Percentiles rank a stretch among this genome's conserved stretches.
Evolutionary conservation across 1,140 invertebrate genomes (phyloP).

Genomic region (Lasioglossum albipes): DNA sequence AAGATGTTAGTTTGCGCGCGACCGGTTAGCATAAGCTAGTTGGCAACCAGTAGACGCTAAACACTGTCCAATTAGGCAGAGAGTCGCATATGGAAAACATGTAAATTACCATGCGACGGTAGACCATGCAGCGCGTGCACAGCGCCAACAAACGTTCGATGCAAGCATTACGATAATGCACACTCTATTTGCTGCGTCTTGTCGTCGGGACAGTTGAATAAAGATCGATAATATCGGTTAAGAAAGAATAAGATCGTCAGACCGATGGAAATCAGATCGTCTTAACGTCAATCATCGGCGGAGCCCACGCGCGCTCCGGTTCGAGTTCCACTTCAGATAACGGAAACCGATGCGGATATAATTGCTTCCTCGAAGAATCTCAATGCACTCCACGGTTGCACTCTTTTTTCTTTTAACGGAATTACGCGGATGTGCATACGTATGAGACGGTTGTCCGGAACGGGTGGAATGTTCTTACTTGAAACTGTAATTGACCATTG

Average conservation of each 20-base stretch:
- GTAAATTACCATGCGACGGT: conserved; percentile 6
- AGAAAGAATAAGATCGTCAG: not conserved
- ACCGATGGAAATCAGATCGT: not conserved
- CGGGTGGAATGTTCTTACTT: not conserved
- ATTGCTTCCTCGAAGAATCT: not conserved
- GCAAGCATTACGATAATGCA: not conserved
- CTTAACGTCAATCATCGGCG: not conserved
- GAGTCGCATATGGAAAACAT: not conserved
- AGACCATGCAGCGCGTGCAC: not conserved
- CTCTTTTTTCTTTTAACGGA: not conserved
- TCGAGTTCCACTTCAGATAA: not conserved
- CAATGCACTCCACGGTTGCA: not conserved
- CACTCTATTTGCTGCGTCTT: not conserved
- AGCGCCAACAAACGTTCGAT: not conserved
- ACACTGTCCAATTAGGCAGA: not conserved
- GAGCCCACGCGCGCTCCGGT: not conserved
- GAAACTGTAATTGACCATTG: not conserved
- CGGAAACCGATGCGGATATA: not conserved
- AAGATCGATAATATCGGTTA: not conserved
- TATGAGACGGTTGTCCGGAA: not conserved
- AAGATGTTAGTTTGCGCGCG: too few species aligned
- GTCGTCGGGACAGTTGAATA: not conserved
- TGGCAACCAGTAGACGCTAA: not conserved
- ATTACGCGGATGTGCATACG: not conserved
- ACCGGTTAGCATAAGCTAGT: too few species aligned